Conservation (phyloP, 1,140 invertebrate genomes). For the Euwallacea similis region DNA sequence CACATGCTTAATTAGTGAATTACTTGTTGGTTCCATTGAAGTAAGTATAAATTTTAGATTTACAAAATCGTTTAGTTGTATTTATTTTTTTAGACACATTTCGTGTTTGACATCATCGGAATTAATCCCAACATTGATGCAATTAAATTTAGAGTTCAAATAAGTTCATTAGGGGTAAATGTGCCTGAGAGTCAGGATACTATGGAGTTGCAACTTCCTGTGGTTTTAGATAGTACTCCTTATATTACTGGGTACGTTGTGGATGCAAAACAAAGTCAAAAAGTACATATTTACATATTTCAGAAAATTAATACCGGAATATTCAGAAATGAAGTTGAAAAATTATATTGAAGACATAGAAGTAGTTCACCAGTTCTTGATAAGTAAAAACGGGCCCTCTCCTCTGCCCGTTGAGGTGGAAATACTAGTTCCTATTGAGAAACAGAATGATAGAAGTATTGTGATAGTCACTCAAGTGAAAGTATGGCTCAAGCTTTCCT, state of each 20-base stretch:
- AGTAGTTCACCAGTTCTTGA: conserved; percentile 24
- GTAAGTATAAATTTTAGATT: conserved; percentile 1
- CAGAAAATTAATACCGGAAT: conserved; percentile 2
- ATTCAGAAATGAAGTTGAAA: neutral
- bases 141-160: conserved; percentile 16
- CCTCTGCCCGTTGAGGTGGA: conserved; percentile 23
- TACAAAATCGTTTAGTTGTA: conserved; percentile 3
- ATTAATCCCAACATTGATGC: conserved; percentile 15
- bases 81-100: conserved; percentile 25
- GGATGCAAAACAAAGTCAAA: neutral
- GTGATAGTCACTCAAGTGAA: conserved; percentile 24
- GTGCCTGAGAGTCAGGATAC: conserved; percentile 1
- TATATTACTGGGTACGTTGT: conserved; percentile 26
- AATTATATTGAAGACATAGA: conserved; percentile 5
- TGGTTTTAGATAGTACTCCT: conserved; percentile 26
- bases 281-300: neutral
- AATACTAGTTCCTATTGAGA: conserved; percentile 23
- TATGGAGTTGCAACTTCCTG: conserved; percentile 21
- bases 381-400: conserved; percentile 34
- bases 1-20: conserved; percentile 32
- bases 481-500: conserved; percentile 18
- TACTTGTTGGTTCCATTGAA: neutral
- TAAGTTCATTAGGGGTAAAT: conserved; percentile 27
- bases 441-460: conserved; percentile 13
- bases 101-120: conserved; percentile 25